Conservation (phyloP, 2,113 vertebrate species). For the Rattus rattus region DNA sequence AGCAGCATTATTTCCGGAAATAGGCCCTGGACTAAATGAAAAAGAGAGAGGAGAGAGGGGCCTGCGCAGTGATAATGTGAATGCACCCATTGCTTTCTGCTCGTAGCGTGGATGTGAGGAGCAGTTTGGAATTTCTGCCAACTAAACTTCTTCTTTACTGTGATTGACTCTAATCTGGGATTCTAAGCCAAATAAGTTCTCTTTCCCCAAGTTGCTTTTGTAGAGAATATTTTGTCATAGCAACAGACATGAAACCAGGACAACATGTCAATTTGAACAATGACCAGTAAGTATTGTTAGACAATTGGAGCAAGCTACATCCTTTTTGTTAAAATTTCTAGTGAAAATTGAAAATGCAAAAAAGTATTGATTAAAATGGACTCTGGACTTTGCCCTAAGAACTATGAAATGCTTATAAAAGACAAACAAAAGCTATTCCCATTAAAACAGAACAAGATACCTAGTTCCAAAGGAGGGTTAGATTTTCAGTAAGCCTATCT, state of each 20-base stretch:
- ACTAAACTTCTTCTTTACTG: no score
- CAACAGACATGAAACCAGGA: background rate
- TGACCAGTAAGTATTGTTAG: background rate
- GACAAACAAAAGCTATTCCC: slow-evolving; percentile 26
- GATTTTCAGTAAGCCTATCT: slow-evolving; percentile 31
- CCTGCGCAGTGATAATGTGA: background rate
- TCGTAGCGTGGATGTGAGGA: no score
- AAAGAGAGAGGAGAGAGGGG: background rate
- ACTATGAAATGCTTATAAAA: background rate
- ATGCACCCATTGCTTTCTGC: background rate
- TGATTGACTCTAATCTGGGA: background rate
- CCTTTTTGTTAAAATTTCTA: slow-evolving; percentile 32
- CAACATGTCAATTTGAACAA: slow-evolving; percentile 41
- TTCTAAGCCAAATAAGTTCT: background rate
- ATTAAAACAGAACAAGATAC: background rate
- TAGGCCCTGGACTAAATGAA: background rate
- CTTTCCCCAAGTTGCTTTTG: background rate
- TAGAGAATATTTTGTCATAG: background rate
- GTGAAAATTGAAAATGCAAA: slow-evolving; percentile 44
- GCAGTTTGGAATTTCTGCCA: no score
- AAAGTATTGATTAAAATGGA: slow-evolving; percentile 37
- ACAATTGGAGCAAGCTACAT: background rate
- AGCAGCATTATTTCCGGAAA: background rate
- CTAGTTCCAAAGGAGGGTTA: slow-evolving; percentile 17
- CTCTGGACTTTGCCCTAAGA: background rate